phyloP scores from a whole-genome alignment of 2,888 invertebrate genomes.

The Harpagoxenus sublaevis region DNA sequence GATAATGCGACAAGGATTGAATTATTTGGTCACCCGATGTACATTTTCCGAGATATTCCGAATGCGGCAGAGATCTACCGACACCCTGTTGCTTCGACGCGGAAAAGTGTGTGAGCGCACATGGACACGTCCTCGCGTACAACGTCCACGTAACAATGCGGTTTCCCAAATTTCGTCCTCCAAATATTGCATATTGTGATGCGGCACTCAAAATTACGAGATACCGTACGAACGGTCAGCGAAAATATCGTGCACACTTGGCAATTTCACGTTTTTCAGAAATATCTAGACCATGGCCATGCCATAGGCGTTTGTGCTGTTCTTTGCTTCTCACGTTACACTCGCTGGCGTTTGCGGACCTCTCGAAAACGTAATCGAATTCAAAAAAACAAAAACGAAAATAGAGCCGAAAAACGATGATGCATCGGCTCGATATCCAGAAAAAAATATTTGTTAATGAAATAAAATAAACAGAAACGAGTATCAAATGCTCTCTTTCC shows the following conservation, averaged over 20 bases:
- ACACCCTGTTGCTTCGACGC: slow-evolving; percentile 77
- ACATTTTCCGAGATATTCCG: slow-evolving; percentile 48
- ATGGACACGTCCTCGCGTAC: background rate
- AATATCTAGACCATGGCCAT: background rate
- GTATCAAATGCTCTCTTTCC: background rate
- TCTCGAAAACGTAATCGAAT: slow-evolving; percentile 9
- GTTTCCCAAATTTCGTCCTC: slow-evolving; percentile 46
- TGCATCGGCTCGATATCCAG: background rate
- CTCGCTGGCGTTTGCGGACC: background rate
- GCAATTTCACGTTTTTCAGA: slow-evolving; percentile 7
- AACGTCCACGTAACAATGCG: slow-evolving; percentile 21
- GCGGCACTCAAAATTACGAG: slow-evolving; percentile 5
- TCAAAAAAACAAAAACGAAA: background rate
- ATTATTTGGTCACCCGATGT: slow-evolving; percentile 29
- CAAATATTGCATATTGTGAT: slow-evolving; percentile 55
- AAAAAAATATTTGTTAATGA: background rate
- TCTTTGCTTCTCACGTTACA: slow-evolving; percentile 14
- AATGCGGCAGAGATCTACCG: slow-evolving; percentile 65
- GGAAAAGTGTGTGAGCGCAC: background rate
- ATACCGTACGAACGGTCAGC: background rate
- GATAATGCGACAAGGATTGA: background rate
- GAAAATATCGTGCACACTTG: background rate
- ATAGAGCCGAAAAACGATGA: background rate
- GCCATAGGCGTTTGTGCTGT: background rate
- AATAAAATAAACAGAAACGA: background rate